Conservation (phyloP, 2,113 vertebrate genomes). For the Baryphthengus martii region DNA sequence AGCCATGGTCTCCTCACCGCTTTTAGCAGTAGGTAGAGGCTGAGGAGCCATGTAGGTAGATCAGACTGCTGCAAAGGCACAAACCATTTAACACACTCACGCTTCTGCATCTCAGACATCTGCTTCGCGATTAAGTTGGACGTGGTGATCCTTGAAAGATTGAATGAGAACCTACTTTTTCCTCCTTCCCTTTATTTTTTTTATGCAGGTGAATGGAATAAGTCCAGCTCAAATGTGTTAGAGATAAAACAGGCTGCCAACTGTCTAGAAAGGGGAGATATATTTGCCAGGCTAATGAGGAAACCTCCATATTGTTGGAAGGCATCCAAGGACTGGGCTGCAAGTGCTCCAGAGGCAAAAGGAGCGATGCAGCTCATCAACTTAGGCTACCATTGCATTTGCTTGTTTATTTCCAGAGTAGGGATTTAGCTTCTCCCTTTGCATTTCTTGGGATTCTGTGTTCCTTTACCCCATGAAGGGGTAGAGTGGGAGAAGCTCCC, state of each 20-base stretch:
- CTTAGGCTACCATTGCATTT: neutral
- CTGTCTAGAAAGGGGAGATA: neutral
- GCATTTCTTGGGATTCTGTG: fast-evolving
- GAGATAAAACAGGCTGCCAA: neutral
- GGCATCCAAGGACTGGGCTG: neutral
- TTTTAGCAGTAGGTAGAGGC: no score
- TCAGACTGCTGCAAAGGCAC: neutral
- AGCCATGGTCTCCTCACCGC: no score
- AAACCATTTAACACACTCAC: neutral
- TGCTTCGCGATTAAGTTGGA: neutral
- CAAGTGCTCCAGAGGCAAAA: neutral
- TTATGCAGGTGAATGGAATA: neutral
- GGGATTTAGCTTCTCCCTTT: neutral
- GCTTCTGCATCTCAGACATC: neutral
- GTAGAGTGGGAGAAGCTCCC: neutral
- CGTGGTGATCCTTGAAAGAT: neutral
- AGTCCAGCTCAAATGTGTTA: neutral
- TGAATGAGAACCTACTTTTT: neutral
- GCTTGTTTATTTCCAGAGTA: neutral
- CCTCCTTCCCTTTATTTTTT: neutral
- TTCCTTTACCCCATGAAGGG: fast-evolving
- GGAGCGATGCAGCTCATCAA: neutral
- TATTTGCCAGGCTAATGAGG: neutral
- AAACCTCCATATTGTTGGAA: neutral
- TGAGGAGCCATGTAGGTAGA: neutral